Conservation (phyloP, 2,113 vertebrate species). For the Lichenostomus cassidix region DNA sequence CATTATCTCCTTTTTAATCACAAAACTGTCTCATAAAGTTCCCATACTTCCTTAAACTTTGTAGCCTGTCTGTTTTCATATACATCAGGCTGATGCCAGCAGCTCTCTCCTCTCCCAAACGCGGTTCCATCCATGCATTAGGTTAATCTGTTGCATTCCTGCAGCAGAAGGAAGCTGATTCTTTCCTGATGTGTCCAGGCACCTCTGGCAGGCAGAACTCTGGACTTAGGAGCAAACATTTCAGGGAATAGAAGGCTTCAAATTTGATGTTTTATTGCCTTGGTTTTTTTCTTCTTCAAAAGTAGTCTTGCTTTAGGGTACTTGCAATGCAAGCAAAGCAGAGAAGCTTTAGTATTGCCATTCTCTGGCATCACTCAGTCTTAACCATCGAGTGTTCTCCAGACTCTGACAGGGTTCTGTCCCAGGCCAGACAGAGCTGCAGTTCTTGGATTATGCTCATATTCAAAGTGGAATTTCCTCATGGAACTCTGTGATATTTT, state of each 20-base stretch:
- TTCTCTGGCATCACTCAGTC: neutral
- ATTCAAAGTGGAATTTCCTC: neutral
- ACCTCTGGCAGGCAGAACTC: neutral
- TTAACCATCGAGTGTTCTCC: neutral
- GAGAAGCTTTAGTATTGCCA: neutral
- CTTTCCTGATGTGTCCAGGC: neutral
- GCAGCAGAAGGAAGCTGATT: neutral
- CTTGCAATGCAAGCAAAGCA: neutral
- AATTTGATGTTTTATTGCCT: neutral
- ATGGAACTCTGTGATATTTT: neutral
- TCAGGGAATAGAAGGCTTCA: neutral
- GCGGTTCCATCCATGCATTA: neutral
- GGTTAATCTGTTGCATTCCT: neutral
- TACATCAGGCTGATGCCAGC: conserved; percentile 9
- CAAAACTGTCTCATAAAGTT: conserved; percentile 13
- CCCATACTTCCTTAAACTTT: neutral
- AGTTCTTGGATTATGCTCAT: neutral
- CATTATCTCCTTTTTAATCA: neutral
- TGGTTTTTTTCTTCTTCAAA: neutral
- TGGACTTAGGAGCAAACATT: neutral
- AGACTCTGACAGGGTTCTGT: neutral
- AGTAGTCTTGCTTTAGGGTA: neutral
- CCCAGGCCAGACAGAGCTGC: neutral
- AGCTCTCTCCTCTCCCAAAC: neutral
- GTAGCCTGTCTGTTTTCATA: conserved; percentile 15